Conservation (phyloP, 92 coral and sea anemone genomes). For the Palythoa heliodiscus region DNA sequence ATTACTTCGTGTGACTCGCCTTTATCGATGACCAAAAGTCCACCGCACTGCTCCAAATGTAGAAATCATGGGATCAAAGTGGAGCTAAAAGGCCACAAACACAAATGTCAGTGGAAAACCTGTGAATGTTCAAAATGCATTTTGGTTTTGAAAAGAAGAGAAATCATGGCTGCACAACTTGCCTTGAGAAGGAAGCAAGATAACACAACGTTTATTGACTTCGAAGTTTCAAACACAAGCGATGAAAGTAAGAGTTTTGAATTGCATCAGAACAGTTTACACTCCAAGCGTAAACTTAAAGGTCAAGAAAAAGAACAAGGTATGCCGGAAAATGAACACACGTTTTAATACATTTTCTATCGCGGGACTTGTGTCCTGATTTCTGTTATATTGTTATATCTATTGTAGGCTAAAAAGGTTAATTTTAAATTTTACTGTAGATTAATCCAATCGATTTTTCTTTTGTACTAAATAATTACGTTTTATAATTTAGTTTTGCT, state of each 20-base stretch:
- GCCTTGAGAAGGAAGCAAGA: slow-evolving; percentile 63
- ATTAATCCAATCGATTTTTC: too few species aligned
- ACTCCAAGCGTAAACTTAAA: not conserved
- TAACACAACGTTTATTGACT: slow-evolving; percentile 16
- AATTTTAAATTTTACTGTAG: too few species aligned
- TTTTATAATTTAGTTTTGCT: too few species aligned
- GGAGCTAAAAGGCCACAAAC: slow-evolving; percentile 65
- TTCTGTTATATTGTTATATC: not conserved
- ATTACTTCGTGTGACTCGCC: not conserved
- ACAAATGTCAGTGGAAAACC: slow-evolving; percentile 63
- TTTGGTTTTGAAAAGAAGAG: slow-evolving; percentile 63
- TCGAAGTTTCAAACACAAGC: slow-evolving; percentile 2
- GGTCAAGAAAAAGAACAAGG: not conserved
- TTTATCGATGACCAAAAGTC: slow-evolving; percentile 24
- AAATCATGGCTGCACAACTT: slow-evolving; percentile 75
- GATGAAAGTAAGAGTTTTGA: not conserved
- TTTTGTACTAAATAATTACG: too few species aligned
- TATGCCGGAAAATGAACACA: not conserved
- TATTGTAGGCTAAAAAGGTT: too few species aligned
- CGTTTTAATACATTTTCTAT: not conserved
- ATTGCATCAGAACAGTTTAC: not conserved
- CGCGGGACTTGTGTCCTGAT: not conserved
- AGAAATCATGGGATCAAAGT: slow-evolving; percentile 66
- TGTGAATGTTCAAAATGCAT: slow-evolving; percentile 66
- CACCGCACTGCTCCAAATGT: slow-evolving; percentile 72